Base-by-base conservation (phyloP, 2,888 invertebrate genomes). In the Himalopsyche anomala region DNA sequence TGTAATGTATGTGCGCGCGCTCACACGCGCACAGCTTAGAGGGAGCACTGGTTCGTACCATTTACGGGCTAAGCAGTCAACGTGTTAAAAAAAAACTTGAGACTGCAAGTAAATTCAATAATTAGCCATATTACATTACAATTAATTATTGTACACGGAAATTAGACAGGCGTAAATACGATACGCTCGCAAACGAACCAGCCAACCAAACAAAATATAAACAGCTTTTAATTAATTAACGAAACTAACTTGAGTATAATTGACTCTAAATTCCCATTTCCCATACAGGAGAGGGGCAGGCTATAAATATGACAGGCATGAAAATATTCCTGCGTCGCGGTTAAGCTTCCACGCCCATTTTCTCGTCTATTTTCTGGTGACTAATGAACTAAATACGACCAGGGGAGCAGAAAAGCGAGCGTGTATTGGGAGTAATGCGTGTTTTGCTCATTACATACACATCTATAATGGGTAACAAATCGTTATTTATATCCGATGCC, bases 281-380 rank as follows among this genome's bases (percentile, higher is more conserved):
- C 85, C 74, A 85, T 85, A 81, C 81, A 74, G 54, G 54, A 42
- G 56, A 42, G 28, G 83, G 83, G 80, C 40, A 55, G 83, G 80
- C 81, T 84, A 84, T 83, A 83, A 87, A 87, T 85, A 87, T 87
- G 85, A 85, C 87, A 87, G 81, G 55, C 84, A 80, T 62, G 92
- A 92, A 87, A 69, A 69, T 84, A 84, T 84, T 84, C 84, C 45
- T 42, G 69, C 88, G 89, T 88, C 87, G 92, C 92, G 92, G 90
- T 92, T 92, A 92, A 90, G 92, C 91, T 91, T 92, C 92, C 93
- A 93, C 93, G 93, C 93, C 93, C 93, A 93, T 93, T 92, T 93
- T 93, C 93, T 45, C 93, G 93, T 93, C 93, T 93, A 93, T 93
- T 93, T 93, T 93, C 92, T 93, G 85, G 83, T 87, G 85, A 87